A percentile compares a stretch with the other conserved stretches of the same genome.
Conservation (phyloP, 1,140 invertebrate species). For the Carcinoscorpius rotundicauda region DNA sequence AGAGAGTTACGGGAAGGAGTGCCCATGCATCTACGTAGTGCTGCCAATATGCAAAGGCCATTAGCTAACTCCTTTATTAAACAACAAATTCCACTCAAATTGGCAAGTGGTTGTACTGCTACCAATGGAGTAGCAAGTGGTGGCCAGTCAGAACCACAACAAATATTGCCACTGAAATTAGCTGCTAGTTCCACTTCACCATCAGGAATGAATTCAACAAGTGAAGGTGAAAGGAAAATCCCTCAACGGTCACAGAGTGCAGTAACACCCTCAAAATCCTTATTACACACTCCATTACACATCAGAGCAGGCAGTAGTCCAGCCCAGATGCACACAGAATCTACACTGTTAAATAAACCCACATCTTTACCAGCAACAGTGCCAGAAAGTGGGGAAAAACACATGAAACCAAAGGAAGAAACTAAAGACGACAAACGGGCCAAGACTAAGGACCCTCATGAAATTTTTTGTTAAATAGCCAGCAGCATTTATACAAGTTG, state of each 20-base stretch:
- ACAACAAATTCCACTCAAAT: constrained; percentile 70
- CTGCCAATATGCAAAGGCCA: constrained; percentile 59
- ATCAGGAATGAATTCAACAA: constrained; percentile 1
- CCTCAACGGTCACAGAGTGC: constrained; percentile 19
- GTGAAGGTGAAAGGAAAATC: constrained; percentile 25
- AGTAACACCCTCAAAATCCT: constrained; percentile 33
- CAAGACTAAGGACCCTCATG: no score
- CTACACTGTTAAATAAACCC: no score
- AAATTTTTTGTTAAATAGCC: no score
- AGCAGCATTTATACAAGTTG: no score
- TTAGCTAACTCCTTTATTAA: constrained; percentile 44
- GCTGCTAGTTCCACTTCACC: constrained; percentile 28
- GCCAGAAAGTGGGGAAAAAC: no score
- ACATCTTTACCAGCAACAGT: no score
- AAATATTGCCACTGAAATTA: constrained; percentile 44
- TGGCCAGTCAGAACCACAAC: constrained; percentile 24
- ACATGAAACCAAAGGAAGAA: no score
- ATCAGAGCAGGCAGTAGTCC: constrained; percentile 53
- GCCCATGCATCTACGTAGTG: constrained; percentile 60
- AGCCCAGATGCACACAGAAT: constrained; percentile 43
- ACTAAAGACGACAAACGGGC: no score
- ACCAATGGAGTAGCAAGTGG: no score
- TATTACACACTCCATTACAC: constrained; percentile 32
- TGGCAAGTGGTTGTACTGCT: constrained; percentile 37
- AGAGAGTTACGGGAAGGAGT: constrained; percentile 28